Conservation (phyloP, 1,140 invertebrate species). For the Pachyrhynchus sulphureomaculatus region DNA sequence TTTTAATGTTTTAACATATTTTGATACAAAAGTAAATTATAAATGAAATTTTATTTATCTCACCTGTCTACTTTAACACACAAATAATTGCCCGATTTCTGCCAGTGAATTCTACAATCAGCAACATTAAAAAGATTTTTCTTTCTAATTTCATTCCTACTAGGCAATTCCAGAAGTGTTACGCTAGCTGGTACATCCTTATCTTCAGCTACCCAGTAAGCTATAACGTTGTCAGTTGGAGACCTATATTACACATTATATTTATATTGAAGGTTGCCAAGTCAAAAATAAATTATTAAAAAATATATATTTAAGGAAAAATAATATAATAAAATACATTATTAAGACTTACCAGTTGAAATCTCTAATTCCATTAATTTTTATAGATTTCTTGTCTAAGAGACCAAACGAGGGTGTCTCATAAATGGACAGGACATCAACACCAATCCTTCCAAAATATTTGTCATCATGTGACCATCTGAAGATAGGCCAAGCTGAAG, state of each 20-base stretch:
- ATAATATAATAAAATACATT: not conserved
- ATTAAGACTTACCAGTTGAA: conserved; percentile 76
- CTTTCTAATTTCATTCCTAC: conserved; percentile 87
- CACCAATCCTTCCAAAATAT: conserved; percentile 90
- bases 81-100: conserved; percentile 95
- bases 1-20: too few species aligned
- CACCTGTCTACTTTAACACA: conserved; percentile 95
- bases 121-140: conserved; percentile 98
- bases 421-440: conserved; percentile 87
- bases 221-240: conserved; percentile 93
- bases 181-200: conserved; percentile 87
- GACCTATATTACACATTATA: conserved; percentile 55
- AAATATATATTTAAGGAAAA: not conserved
- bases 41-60: too few species aligned
- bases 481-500: conserved; percentile 88
- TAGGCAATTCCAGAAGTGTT: conserved; percentile 81
- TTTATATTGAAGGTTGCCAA: not conserved
- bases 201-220: conserved; percentile 98
- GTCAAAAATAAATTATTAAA: not conserved
- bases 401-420: conserved; percentile 93
- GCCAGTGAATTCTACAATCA: conserved; percentile 99
- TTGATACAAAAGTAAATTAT: too few species aligned
- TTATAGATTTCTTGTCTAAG: conserved; percentile 92
- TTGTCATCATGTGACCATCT: conserved; percentile 97
- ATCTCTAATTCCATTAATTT: conserved; percentile 87